Evolutionary conservation across 2,797 vertebrate species (phyloP).

Genomic region (Pseudomugil tenellus): DNA sequence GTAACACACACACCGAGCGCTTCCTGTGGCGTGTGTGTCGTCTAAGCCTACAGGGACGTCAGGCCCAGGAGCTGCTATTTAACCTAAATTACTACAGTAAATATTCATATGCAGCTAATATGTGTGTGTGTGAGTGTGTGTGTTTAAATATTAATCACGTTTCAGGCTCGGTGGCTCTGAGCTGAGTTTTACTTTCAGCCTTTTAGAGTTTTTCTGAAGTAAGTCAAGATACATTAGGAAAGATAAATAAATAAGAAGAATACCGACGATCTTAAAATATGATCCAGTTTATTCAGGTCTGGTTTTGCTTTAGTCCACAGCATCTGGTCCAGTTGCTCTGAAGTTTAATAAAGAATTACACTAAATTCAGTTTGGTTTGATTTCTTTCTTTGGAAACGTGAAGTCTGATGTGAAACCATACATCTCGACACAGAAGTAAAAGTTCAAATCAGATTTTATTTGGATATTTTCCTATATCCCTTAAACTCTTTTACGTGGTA

Average conservation of each 20-base stretch:
- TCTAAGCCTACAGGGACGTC: constrained; percentile 24
- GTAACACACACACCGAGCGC: neutral
- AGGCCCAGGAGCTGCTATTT: constrained; percentile 35
- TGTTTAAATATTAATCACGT: constrained; percentile 44
- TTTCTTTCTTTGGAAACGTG: too few relatives aligned
- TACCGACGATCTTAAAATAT: neutral
- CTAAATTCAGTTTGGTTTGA: too few relatives aligned
- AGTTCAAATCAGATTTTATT: too few relatives aligned
- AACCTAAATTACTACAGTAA: constrained; percentile 50
- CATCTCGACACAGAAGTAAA: too few relatives aligned
- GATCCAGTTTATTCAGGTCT: neutral
- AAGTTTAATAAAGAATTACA: too few relatives aligned
- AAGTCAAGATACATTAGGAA: neutral
- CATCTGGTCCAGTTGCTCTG: too few relatives aligned
- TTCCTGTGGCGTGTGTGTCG: constrained; percentile 12
- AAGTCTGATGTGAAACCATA: too few relatives aligned
- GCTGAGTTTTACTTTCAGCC: constrained; percentile 11
- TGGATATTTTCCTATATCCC: too few relatives aligned
- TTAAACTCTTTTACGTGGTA: too few relatives aligned
- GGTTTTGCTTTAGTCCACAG: too few relatives aligned
- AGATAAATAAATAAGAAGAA: too few relatives aligned
- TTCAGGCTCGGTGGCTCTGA: neutral
- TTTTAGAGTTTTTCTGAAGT: constrained; percentile 1
- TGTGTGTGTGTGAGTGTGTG: constrained; percentile 14
- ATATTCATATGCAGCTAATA: constrained; percentile 44